phyloP scores from a whole-genome alignment of 2,888 invertebrate genomes.

The Metalampra italica region DNA sequence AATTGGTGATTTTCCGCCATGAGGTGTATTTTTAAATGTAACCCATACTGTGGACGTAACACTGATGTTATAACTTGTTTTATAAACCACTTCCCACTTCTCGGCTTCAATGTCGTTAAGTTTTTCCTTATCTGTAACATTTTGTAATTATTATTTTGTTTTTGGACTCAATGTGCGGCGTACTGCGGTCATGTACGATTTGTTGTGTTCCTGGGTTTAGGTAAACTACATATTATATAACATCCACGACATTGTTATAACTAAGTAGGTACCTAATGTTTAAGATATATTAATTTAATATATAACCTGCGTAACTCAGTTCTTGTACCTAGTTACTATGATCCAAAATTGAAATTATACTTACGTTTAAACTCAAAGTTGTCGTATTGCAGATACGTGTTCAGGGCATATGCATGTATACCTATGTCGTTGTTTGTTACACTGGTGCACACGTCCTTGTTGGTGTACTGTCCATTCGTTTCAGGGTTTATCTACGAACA shows the following conservation, averaged over 20 bases:
- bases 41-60: constrained; percentile 10
- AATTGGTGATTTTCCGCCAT: not conserved
- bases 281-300: no score
- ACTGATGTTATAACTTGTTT: not conserved
- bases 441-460: constrained; percentile 7
- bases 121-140: constrained; percentile 5
- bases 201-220: no score
- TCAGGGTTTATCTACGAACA: constrained; percentile 10
- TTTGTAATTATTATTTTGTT: no score
- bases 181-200: no score
- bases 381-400: constrained; percentile 9
- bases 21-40: not conserved
- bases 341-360: not conserved
- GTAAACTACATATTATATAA: no score
- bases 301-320: no score
- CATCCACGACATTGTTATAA: no score
- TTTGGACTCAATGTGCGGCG: no score
- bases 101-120: constrained; percentile 2
- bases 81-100: constrained; percentile 8
- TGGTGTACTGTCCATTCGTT: not conserved
- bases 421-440: not conserved
- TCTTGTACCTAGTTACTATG: no score
- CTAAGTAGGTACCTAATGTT: no score
- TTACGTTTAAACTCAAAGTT: constrained; percentile 8
- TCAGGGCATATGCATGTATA: not conserved